Evolutionary conservation across 2,113 vertebrate species (phyloP).

Genomic region (Peromyscus leucopus): DNA sequence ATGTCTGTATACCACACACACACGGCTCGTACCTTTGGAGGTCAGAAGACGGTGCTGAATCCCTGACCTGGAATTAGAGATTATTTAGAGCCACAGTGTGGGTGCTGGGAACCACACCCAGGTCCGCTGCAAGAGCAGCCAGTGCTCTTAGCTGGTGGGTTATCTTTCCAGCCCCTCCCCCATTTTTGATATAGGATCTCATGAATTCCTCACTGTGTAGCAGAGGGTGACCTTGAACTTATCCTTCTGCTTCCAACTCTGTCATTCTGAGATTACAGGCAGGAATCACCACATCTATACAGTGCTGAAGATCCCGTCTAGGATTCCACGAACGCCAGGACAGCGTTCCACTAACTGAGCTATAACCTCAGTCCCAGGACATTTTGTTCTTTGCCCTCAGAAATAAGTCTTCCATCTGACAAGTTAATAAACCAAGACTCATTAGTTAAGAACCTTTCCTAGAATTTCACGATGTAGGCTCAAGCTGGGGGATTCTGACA

Average conservation of each 20-base stretch:
- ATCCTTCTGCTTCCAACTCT: neutral
- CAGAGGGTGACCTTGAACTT: neutral
- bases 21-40: neutral
- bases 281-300: too few relatives aligned
- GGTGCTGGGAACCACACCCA: neutral
- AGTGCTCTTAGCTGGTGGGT: neutral
- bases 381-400: constrained; percentile 11
- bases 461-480: neutral
- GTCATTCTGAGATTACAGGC: neutral
- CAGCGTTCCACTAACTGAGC: neutral
- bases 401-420: constrained; percentile 36
- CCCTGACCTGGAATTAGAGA: neutral
- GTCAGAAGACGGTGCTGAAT: neutral
- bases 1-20: neutral
- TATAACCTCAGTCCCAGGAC: neutral
- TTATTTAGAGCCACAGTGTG: neutral
- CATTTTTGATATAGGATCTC: neutral
- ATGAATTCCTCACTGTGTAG: neutral
- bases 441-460: neutral
- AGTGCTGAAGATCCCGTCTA: neutral
- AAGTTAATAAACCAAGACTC: constrained; percentile 2
- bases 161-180: neutral
- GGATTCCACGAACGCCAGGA: neutral
- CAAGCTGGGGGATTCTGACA: neutral
- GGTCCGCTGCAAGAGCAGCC: neutral